Evolutionary conservation across 2,888 invertebrate genomes (phyloP).

Genomic region (Poecilobothrus nobilitatus): DNA sequence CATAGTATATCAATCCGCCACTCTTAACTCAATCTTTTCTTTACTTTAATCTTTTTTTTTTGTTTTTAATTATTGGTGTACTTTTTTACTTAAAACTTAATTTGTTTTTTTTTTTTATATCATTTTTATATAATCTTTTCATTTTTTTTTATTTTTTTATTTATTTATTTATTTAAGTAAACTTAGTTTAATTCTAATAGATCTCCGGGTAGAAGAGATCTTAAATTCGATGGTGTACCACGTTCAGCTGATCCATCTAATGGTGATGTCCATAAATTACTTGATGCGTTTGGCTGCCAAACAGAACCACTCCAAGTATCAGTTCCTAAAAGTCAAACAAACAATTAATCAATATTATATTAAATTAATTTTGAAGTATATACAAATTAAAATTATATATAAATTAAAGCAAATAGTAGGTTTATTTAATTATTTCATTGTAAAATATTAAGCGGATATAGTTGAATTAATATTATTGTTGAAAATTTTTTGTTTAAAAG

Average conservation of each 20-base stretch:
- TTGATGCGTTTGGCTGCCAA: constrained; percentile 44
- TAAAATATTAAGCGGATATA: too few relatives aligned
- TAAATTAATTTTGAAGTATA: background rate
- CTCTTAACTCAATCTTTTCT: background rate
- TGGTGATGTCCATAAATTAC: constrained; percentile 54
- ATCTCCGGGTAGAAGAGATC: constrained; percentile 80
- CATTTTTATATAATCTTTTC: background rate
- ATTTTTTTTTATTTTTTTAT: too few relatives aligned
- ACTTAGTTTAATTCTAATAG: constrained; percentile 75
- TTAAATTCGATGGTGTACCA: constrained; percentile 75
- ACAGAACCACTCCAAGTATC: constrained; percentile 52
- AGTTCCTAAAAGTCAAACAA: constrained; percentile 27
- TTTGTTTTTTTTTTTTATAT: background rate
- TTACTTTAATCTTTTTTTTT: background rate
- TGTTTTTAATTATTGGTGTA: background rate
- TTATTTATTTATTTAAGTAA: background rate
- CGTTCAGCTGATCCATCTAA: constrained; percentile 65
- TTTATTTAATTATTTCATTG: too few relatives aligned
- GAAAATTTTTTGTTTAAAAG: too few relatives aligned
- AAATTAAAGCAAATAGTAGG: too few relatives aligned
- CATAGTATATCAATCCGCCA: constrained; percentile 1
- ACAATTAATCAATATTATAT: background rate
- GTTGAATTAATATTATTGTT: too few relatives aligned
- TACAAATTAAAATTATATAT: background rate
- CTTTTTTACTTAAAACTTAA: background rate